phyloP scores from a whole-genome alignment of 2,113 vertebrate genomes.

The Phalacrocorax pelagicus region DNA sequence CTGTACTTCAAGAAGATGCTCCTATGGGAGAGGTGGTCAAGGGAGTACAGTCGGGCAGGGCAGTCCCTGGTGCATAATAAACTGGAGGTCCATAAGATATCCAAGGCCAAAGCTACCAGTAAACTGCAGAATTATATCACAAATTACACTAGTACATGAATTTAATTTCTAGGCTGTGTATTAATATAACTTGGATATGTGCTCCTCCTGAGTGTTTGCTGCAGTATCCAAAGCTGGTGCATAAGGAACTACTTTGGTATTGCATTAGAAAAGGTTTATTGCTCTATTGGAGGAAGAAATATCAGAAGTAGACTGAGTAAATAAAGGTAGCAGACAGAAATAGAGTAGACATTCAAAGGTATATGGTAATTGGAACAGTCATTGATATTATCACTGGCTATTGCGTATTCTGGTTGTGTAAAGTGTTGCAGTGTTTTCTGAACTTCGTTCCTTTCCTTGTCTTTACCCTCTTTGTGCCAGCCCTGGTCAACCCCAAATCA shows the following conservation, averaged over 20 bases:
- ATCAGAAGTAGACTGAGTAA: background rate
- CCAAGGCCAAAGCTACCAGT: background rate
- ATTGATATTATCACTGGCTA: background rate
- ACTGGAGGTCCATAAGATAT: background rate
- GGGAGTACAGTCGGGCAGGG: background rate
- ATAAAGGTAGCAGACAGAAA: background rate
- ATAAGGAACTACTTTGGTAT: background rate
- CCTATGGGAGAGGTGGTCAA: background rate
- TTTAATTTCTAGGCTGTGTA: background rate
- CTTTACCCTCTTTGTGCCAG: background rate
- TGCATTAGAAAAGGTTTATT: background rate
- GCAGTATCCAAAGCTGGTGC: background rate
- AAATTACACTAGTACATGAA: background rate
- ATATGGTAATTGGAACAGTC: background rate
- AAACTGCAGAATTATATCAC: background rate
- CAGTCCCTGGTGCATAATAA: background rate
- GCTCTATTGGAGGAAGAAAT: background rate
- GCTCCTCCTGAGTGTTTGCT: background rate
- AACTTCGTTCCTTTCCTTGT: background rate
- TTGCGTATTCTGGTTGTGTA: background rate
- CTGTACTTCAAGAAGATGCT: background rate
- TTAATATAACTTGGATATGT: background rate
- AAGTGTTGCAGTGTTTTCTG: background rate
- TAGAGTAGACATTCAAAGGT: background rate
- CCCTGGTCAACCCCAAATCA: background rate